phyloP scores from a whole-genome alignment of 2,113 vertebrate species.

The Menidia beryllina region DNA sequence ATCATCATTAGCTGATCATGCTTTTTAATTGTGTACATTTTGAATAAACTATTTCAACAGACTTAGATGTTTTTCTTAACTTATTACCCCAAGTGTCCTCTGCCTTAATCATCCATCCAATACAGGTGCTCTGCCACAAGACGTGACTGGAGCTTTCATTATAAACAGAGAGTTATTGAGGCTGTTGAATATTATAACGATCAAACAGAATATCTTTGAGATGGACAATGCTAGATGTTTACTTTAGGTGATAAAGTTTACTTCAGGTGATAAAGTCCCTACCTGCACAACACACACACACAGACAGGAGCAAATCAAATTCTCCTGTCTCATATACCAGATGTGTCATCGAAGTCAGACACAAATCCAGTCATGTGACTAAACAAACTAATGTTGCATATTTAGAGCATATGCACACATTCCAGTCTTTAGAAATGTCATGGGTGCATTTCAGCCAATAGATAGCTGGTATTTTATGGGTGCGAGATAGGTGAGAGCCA shows the following conservation, averaged over 20 bases:
- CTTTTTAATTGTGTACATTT: conserved; percentile 33
- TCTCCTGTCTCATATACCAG: not conserved
- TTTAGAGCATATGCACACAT: not conserved
- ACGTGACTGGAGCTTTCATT: conserved; percentile 23
- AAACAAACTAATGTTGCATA: not conserved
- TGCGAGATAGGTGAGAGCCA: no score
- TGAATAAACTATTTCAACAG: conserved; percentile 19
- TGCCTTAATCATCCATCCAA: conserved; percentile 12
- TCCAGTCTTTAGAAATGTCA: not conserved
- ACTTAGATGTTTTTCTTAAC: not conserved
- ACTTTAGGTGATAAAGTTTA: not conserved
- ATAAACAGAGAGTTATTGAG: not conserved
- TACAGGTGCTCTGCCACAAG: conserved; percentile 39
- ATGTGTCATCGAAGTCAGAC: no score
- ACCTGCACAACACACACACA: no score
- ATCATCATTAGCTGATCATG: not conserved
- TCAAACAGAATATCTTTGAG: not conserved
- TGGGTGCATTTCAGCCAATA: not conserved
- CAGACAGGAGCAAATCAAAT: no score
- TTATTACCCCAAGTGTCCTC: not conserved
- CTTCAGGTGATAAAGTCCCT: no score
- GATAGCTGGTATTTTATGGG: not conserved
- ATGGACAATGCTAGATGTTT: not conserved
- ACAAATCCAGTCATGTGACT: not conserved
- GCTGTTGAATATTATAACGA: not conserved